phyloP scores from a whole-genome alignment of 2,113 vertebrate species.

The Chaetura pelagica region DNA sequence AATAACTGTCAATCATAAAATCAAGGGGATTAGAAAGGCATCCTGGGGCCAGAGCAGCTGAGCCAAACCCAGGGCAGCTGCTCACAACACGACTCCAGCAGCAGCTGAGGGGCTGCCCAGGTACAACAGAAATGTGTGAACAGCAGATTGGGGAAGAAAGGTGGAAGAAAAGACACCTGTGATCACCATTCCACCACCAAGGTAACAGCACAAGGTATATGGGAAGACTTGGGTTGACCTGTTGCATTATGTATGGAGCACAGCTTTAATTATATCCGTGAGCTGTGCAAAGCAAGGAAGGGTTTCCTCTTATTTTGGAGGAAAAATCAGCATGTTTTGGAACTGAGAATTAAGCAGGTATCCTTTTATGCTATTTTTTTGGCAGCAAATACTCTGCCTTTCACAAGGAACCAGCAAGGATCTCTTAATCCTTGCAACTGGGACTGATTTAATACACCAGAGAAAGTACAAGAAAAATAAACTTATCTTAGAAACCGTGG shows the following conservation, averaged over 20 bases:
- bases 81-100: background rate
- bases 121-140: constrained; percentile 38
- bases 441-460: background rate
- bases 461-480: background rate
- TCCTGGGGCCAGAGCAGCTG: background rate
- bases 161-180: constrained; percentile 4
- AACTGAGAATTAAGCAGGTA: background rate
- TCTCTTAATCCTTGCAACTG: background rate
- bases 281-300: background rate
- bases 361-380: background rate
- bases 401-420: background rate
- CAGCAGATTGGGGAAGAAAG: background rate
- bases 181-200: background rate
- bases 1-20: constrained; percentile 29
- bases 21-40: constrained; percentile 3
- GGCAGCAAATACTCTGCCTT: background rate
- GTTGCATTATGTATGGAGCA: background rate
- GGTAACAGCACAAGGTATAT: background rate
- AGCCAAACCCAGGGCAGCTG: background rate
- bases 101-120: constrained; percentile 33
- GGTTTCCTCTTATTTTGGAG: background rate
- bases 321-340: background rate
- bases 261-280: background rate
- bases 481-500: background rate
- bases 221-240: background rate